phyloP scores from a whole-genome alignment of 1,140 invertebrate genomes.

The Nebria ingens region DNA sequence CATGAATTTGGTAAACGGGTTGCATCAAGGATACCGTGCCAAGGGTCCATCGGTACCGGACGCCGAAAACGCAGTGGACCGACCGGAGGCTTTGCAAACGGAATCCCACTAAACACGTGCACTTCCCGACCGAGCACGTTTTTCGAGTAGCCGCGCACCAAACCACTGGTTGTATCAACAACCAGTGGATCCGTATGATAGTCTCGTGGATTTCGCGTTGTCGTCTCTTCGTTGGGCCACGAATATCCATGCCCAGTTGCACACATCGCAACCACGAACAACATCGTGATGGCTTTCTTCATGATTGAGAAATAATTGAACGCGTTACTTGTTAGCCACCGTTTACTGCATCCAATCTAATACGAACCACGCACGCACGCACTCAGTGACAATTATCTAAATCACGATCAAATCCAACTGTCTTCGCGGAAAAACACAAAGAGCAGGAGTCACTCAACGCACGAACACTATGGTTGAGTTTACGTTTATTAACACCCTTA shows the following conservation, averaged over 20 bases:
- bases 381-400: too few relatives aligned
- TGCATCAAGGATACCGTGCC: slow-evolving; percentile 73
- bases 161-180: slow-evolving; percentile 67
- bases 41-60: slow-evolving; percentile 73
- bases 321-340: too few relatives aligned
- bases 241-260: slow-evolving; percentile 25
- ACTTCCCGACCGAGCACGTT: slow-evolving; percentile 70
- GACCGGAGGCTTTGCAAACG: slow-evolving; percentile 86
- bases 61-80: slow-evolving; percentile 78
- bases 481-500: too few relatives aligned
- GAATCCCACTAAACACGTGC: slow-evolving; percentile 86
- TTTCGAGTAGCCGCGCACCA: slow-evolving; percentile 64
- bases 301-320: too few relatives aligned
- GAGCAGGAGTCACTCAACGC: not conserved
- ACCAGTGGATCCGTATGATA: slow-evolving; percentile 58
- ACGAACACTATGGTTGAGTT: not conserved
- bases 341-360: not conserved
- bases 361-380: not conserved
- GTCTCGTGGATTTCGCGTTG: slow-evolving; percentile 38
- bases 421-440: too few relatives aligned
- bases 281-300: not conserved
- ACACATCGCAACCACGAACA: not conserved
- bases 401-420: not conserved
- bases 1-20: slow-evolving; percentile 71
- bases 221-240: slow-evolving; percentile 34